Percentiles rank a stretch among this genome's conserved stretches.
Conservation (phyloP, 2,888 invertebrate species). For the Pollenia amentaria region DNA sequence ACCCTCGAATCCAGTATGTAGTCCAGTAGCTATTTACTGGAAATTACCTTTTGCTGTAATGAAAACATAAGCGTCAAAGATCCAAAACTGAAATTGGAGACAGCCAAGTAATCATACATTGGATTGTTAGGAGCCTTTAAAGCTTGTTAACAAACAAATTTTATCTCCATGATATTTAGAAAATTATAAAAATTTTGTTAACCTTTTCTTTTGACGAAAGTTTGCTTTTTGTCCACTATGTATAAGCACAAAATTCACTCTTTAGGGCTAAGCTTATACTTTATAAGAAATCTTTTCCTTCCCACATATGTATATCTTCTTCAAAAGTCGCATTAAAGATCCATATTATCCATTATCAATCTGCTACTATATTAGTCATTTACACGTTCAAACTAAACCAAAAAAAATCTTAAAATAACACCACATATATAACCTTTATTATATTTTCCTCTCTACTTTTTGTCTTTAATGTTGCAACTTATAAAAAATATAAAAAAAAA, state of each 20-base stretch:
- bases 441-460: slow-evolving; percentile 82
- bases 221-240: too few species aligned
- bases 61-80: too few species aligned
- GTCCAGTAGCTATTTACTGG: too few species aligned
- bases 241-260: background rate
- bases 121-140: too few species aligned
- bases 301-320: slow-evolving; percentile 6
- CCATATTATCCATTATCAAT: slow-evolving; percentile 37
- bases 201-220: too few species aligned
- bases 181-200: too few species aligned
- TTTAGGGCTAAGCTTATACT: background rate
- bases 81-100: too few species aligned
- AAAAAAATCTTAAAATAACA: slow-evolving; percentile 67
- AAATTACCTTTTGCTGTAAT: too few species aligned
- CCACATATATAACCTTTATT: slow-evolving; percentile 76
- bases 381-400: slow-evolving; percentile 51
- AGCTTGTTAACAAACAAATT: too few species aligned
- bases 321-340: slow-evolving; percentile 8
- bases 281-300: background rate
- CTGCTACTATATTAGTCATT: slow-evolving; percentile 42
- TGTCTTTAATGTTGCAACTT: slow-evolving; percentile 85
- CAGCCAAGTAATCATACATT: too few species aligned
- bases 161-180: too few species aligned
- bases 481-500: slow-evolving; percentile 76
- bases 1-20: too few species aligned